These are phyloP conservation scores for Ahaetulla prasina DNA, from an alignment of 2,113 vertebrate genomes.

Conservation along the genomic window DNA sequence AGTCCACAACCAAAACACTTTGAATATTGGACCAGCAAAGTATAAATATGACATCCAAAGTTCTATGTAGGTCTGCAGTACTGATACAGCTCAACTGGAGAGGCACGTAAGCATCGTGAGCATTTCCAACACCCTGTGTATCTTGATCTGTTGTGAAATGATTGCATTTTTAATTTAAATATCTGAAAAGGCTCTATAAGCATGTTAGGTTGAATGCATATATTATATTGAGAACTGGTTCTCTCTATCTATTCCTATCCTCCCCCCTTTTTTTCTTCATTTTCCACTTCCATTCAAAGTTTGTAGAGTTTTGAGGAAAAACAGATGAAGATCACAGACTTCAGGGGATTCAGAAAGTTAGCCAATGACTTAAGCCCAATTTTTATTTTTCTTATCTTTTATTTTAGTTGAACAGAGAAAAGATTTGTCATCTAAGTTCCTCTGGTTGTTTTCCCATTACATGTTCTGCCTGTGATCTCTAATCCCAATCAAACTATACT, in stretches of 20 bases:
- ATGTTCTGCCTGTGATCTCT: neutral
- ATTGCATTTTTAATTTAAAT: neutral
- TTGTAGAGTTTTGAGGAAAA: neutral
- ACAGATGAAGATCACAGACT: slow-evolving; percentile 15
- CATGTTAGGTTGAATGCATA: neutral
- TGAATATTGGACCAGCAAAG: neutral
- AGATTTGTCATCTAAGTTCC: slow-evolving; percentile 4
- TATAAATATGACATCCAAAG: neutral
- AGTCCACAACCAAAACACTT: neutral
- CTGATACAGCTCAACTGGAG: neutral
- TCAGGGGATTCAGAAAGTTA: neutral
- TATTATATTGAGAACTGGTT: neutral
- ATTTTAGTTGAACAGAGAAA: slow-evolving; percentile 11
- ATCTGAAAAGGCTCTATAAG: neutral
- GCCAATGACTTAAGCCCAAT: neutral
- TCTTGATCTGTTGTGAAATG: neutral
- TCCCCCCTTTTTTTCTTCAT: no score
- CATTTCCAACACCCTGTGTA: neutral
- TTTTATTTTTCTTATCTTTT: neutral
- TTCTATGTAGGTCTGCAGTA: neutral
- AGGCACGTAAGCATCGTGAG: neutral
- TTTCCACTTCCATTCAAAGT: no score
- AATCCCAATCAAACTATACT: neutral
- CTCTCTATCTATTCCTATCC: neutral
- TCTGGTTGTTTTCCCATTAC: slow-evolving; percentile 2